Evolutionary conservation across 23 tunicate genomes (phyloP).

Genomic region (Oikopleura dioica): DNA sequence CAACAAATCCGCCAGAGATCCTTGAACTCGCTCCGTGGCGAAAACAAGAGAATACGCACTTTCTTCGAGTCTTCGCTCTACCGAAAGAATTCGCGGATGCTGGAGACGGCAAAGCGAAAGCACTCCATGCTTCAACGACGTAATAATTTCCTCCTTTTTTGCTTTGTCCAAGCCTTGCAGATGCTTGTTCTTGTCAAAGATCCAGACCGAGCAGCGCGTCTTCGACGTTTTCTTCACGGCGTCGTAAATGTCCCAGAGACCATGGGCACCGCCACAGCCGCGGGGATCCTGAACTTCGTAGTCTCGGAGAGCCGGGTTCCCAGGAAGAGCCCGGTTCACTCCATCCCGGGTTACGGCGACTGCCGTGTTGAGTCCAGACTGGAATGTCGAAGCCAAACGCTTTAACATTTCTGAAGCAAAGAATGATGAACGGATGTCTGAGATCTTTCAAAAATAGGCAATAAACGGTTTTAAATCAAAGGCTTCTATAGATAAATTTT

Average conservation of each 20-base stretch:
- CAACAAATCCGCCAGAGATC: slow-evolving; percentile 61
- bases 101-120: slow-evolving; percentile 9
- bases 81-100: slow-evolving; percentile 69
- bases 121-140: neutral
- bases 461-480: too few species aligned
- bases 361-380: neutral
- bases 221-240: neutral
- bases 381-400: neutral
- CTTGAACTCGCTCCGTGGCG: slow-evolving; percentile 77
- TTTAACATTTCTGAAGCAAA: too few species aligned
- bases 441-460: too few species aligned
- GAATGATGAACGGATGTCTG: too few species aligned
- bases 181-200: neutral
- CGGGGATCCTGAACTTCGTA: neutral
- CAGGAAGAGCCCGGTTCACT: neutral
- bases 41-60: slow-evolving; percentile 54
- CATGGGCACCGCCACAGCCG: neutral
- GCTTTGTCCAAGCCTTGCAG: neutral
- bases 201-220: neutral
- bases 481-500: too few species aligned
- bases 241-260: neutral
- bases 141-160: neutral
- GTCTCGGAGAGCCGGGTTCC: neutral
- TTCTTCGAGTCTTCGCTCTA: slow-evolving; percentile 69
- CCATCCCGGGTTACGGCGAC: neutral